Base-by-base conservation (phyloP, 2,888 invertebrate species). In the Papilio protenor region DNA sequence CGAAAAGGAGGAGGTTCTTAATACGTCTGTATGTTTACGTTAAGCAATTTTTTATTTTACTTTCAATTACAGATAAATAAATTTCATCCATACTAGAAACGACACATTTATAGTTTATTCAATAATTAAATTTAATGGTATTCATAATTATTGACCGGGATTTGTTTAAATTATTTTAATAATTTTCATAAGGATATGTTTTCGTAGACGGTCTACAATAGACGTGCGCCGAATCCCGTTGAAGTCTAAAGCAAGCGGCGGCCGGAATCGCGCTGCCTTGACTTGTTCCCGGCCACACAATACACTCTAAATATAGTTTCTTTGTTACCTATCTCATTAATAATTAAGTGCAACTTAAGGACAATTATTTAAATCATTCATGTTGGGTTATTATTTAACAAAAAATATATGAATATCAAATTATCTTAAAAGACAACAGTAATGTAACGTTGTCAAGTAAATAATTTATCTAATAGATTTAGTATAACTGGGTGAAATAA, bases 201-300 rank as follows among this genome's bases (percentile, higher is more conserved):
- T 40, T 33, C 18, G 33, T n/a, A n/a, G n/a, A 40, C 8, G 40
- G n/a, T 5, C 40, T 40, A 18, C 40, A 40, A 8, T 8, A 40
- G 40, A 6, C 64, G 27, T 18, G 66, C 66, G 66, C 66, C n/a
- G 66, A n/a, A 40, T 18, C 76, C 49, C 76, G 76, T 76, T 76
- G 76, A 76, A 72, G 33, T 76, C 76, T 76, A 76, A 76, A 76
- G 47, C 71, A 72, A 27, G 76, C 18, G 27, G 18, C 18, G 33
- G n/a, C n/a, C n/a, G 66, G 11, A 40, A 33, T 40, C 66, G 40
- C 66, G 23, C 40, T 23, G 23, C 59, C 12, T 11, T 12, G 57
- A 0, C n/a, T 33, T 33, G 33, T 5, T 5, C 33, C 5, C 1
- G 8, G 40, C 10, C 57, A 23, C 27, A 14, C 59, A 23, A 61